These are phyloP conservation scores for Phaethon lepturus DNA, from an alignment of 2,113 vertebrate genomes.

Conservation along the genomic window DNA sequence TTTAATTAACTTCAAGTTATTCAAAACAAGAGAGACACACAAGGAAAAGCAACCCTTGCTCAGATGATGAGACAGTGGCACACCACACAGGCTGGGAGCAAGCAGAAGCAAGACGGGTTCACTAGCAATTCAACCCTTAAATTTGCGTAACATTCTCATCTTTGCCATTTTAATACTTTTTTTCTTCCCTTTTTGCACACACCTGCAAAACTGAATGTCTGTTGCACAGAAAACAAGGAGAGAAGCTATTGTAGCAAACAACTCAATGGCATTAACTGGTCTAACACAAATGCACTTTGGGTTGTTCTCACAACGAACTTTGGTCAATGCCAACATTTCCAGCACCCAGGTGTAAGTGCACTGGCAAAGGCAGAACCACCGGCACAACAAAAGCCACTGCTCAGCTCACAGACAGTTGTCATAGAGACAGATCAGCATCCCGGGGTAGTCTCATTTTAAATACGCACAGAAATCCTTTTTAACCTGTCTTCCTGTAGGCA, in stretches of 20 bases:
- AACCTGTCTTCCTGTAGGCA: conserved; percentile 47
- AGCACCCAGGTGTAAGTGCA: background rate
- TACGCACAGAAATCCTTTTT: conserved; percentile 36
- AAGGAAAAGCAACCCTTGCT: background rate
- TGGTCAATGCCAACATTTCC: background rate
- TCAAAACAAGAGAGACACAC: background rate
- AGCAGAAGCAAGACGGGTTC: background rate
- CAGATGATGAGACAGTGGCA: background rate
- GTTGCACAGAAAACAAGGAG: background rate
- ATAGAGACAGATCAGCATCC: conserved; percentile 60
- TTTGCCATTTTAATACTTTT: background rate
- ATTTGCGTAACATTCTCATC: background rate
- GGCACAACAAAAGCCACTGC: background rate
- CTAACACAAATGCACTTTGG: background rate
- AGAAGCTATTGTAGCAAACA: background rate
- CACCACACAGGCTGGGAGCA: background rate
- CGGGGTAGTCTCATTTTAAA: conserved; percentile 9
- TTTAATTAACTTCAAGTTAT: background rate
- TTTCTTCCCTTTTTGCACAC: background rate
- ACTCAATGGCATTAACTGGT: background rate
- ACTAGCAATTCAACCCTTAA: background rate
- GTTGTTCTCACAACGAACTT: background rate
- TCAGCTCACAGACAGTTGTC: conserved; percentile 48
- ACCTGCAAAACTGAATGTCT: background rate
- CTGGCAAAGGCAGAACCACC: background rate